These are phyloP conservation scores for Aphidius gifuensis DNA, from an alignment of 1,140 invertebrate species.

Conservation along the genomic window DNA sequence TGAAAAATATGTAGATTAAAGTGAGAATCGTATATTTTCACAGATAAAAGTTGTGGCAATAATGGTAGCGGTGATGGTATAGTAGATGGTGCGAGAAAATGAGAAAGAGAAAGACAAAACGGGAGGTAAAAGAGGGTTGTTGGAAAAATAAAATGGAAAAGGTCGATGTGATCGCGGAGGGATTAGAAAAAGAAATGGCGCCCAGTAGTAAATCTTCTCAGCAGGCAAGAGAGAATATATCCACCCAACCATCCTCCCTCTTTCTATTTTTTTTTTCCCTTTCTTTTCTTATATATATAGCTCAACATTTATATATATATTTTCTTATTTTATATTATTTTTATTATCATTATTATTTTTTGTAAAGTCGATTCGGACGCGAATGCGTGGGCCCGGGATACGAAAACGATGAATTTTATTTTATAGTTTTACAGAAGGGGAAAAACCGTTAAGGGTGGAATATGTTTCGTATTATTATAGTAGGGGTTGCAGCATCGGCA, in stretches of 20 bases:
- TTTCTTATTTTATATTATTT: too few relatives aligned
- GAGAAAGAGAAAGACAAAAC: background rate
- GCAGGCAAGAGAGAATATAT: slow-evolving; percentile 8
- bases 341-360: too few relatives aligned
- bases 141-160: slow-evolving; percentile 1
- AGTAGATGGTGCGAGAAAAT: slow-evolving; percentile 1
- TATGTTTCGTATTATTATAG: slow-evolving; percentile 57
- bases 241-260: background rate
- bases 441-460: slow-evolving; percentile 49
- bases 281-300: too few relatives aligned
- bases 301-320: background rate
- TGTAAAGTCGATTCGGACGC: slow-evolving; percentile 19
- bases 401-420: slow-evolving; percentile 54
- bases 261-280: background rate
- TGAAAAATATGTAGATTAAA: too few relatives aligned
- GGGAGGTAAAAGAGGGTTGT: background rate
- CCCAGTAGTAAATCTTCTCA: slow-evolving; percentile 26
- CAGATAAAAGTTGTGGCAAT: too few relatives aligned
- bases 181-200: slow-evolving; percentile 28
- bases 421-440: slow-evolving; percentile 43
- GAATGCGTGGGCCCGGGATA: slow-evolving; percentile 22
- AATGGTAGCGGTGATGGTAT: background rate
- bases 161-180: slow-evolving; percentile 24
- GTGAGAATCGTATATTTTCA: too few relatives aligned
- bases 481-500: slow-evolving; percentile 38